These are phyloP conservation scores for Cheilosia scutellata DNA, from an alignment of 2,888 invertebrate genomes.

Conservation along the genomic window DNA sequence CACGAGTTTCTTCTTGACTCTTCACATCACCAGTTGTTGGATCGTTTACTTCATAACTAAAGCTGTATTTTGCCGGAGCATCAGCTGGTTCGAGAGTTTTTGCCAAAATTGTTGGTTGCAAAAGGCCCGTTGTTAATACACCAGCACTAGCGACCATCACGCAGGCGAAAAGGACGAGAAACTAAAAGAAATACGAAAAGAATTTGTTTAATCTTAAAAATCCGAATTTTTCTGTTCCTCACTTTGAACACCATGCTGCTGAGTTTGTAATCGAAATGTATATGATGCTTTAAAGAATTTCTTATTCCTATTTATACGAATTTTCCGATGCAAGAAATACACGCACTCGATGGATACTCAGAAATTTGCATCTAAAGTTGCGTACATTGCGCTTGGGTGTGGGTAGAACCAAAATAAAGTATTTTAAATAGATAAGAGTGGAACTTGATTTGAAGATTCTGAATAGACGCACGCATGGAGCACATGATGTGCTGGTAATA, in stretches of 20 bases:
- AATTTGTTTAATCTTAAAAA: neutral
- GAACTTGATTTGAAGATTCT: slow-evolving; percentile 16
- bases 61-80: slow-evolving; percentile 73
- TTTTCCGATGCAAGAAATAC: slow-evolving; percentile 10
- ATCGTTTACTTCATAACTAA: slow-evolving; percentile 77
- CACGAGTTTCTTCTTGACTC: slow-evolving; percentile 77
- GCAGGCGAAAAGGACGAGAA: slow-evolving; percentile 51
- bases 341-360: slow-evolving; percentile 25
- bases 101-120: slow-evolving; percentile 52
- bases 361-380: neutral
- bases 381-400: slow-evolving; percentile 8
- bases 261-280: slow-evolving; percentile 45
- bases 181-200: neutral
- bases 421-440: slow-evolving; percentile 9
- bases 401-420: neutral
- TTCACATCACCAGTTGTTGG: slow-evolving; percentile 78
- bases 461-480: no score
- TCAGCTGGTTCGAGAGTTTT: slow-evolving; percentile 43
- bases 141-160: slow-evolving; percentile 54
- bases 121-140: slow-evolving; percentile 16
- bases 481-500: neutral
- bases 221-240: neutral
- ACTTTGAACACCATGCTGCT: slow-evolving; percentile 68
- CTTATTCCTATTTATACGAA: slow-evolving; percentile 59
- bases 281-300: slow-evolving; percentile 46